Percentiles rank a stretch among this genome's conserved stretches.
Evolutionary conservation across 2,113 vertebrate species (phyloP).

Genomic region (Connochaetes taurinus): DNA sequence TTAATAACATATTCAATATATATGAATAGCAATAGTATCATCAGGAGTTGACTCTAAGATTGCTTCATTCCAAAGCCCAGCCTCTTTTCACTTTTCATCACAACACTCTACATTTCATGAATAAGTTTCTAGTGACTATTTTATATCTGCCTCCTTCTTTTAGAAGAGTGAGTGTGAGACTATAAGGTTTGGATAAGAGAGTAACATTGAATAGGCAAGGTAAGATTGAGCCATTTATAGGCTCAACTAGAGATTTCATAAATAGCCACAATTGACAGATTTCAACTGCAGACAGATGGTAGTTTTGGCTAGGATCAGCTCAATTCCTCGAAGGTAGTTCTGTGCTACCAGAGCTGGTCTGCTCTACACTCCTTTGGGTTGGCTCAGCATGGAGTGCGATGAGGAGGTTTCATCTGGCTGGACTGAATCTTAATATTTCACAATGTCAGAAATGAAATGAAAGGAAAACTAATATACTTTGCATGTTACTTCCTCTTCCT

Average conservation of each 20-base stretch:
- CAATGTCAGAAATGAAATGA: neutral
- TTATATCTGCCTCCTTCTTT: neutral
- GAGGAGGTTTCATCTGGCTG: neutral
- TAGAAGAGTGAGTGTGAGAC: neutral
- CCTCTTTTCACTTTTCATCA: neutral
- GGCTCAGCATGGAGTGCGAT: neutral
- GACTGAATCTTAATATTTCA: slow-evolving; percentile 25
- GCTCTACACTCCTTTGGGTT: neutral
- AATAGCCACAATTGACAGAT: slow-evolving; percentile 76
- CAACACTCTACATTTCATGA: neutral
- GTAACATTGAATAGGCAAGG: neutral
- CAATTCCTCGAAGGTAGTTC: slow-evolving; percentile 62
- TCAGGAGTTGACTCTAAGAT: neutral
- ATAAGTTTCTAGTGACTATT: neutral
- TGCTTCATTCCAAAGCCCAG: neutral
- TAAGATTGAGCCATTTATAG: slow-evolving; percentile 67
- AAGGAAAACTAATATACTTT: neutral
- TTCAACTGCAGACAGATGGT: slow-evolving; percentile 75
- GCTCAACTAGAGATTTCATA: slow-evolving; percentile 69
- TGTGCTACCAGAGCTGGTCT: neutral
- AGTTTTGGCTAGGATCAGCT: slow-evolving; percentile 67
- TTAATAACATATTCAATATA: neutral
- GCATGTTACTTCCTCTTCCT: neutral
- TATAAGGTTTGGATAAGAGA: neutral
- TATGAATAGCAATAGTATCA: neutral